Evolutionary conservation across 2,888 invertebrate species (phyloP).

Genomic region (Campoletis raptor): DNA sequence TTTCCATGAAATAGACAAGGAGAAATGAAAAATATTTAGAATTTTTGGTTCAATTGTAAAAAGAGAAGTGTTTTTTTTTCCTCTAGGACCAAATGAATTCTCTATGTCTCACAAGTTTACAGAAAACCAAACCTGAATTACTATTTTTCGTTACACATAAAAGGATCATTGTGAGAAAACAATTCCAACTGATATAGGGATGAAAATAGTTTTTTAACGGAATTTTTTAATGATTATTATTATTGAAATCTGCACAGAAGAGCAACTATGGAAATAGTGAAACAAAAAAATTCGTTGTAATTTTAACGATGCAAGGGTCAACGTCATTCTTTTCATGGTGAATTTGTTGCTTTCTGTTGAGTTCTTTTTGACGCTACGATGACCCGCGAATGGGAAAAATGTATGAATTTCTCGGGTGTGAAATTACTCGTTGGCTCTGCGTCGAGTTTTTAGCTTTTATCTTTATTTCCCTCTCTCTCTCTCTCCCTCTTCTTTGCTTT

Average conservation of each 20-base stretch:
- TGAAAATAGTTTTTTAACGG: neutral
- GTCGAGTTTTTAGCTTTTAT: constrained; percentile 32
- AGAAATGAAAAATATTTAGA: no score
- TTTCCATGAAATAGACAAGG: no score
- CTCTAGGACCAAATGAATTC: no score
- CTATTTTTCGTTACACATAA: no score
- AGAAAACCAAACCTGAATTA: no score
- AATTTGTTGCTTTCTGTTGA: neutral
- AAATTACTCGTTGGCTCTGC: constrained; percentile 68
- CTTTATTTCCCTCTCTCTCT: constrained; percentile 21
- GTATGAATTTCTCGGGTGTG: constrained; percentile 59
- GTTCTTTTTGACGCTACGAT: neutral
- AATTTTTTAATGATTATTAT: neutral
- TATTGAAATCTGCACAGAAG: neutral
- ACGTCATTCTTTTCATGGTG: neutral
- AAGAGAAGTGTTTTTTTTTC: no score
- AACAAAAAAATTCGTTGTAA: neutral
- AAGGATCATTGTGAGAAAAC: neutral
- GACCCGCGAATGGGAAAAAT: constrained; percentile 35
- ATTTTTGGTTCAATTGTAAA: no score
- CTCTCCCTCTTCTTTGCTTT: neutral
- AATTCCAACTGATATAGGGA: neutral
- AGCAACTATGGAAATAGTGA: neutral
- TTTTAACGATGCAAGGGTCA: neutral
- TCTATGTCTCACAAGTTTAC: no score